Percentiles rank a stretch among this genome's conserved stretches.
Evolutionary conservation across 1,140 invertebrate species (phyloP).

Genomic region (Uloborus diversus): DNA sequence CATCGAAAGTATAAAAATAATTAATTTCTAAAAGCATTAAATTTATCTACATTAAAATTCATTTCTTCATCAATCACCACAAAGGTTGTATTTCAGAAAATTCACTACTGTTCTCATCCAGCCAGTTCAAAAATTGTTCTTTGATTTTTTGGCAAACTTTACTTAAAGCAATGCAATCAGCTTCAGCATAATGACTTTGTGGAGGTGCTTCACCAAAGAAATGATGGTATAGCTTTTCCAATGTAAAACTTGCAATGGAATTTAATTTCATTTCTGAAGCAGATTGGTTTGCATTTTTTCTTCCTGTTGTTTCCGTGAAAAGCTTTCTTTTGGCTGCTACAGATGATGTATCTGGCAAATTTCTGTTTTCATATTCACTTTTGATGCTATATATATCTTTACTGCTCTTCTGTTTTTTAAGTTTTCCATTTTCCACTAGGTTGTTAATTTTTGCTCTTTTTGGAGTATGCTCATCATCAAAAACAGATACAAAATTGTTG

Average conservation of each 20-base stretch:
- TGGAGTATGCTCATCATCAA: too few relatives aligned
- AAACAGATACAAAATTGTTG: not conserved
- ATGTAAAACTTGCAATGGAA: slow-evolving; percentile 3
- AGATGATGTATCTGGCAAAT: not conserved
- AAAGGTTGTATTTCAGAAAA: slow-evolving; percentile 26
- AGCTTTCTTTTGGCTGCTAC: not conserved
- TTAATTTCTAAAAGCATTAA: too few relatives aligned
- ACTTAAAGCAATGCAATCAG: slow-evolving; percentile 33
- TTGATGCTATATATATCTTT: too few relatives aligned
- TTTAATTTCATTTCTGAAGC: not conserved
- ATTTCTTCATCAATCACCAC: too few relatives aligned
- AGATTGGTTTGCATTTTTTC: not conserved
- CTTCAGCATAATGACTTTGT: slow-evolving; percentile 45
- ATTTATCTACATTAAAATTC: too few relatives aligned
- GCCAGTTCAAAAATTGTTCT: slow-evolving; percentile 59
- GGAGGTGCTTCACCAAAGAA: slow-evolving; percentile 33
- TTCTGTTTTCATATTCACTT: not conserved
- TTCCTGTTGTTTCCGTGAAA: not conserved
- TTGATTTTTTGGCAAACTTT: slow-evolving; percentile 49
- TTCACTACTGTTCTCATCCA: slow-evolving; percentile 29
- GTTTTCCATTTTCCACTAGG: too few relatives aligned
- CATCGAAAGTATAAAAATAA: too few relatives aligned
- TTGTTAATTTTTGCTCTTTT: too few relatives aligned
- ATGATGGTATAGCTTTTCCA: slow-evolving; percentile 39
- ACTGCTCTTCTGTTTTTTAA: too few relatives aligned